Conservation (phyloP, 1,140 invertebrate genomes). For the Cryptotermes secundus region DNA sequence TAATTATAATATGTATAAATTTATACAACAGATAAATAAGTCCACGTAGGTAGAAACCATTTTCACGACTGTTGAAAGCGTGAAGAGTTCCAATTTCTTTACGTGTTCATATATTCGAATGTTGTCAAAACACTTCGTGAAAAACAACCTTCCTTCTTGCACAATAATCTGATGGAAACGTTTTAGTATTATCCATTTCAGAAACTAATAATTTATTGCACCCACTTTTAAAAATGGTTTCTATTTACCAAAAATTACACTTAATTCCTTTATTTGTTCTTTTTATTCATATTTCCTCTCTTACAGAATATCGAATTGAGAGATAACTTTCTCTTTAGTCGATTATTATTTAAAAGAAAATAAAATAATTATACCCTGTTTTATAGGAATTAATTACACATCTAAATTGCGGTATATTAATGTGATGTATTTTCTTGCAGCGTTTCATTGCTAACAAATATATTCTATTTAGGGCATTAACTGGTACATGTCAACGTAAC, state of each 20-base stretch:
- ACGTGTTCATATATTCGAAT: not conserved
- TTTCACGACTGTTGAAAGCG: not conserved
- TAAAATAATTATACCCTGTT: not conserved
- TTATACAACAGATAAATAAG: not conserved
- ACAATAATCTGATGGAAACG: too few species aligned
- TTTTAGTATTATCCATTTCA: not conserved
- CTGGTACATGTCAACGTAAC: not conserved
- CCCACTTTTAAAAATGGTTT: constrained; percentile 13
- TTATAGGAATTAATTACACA: not conserved
- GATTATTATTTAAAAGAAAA: not conserved
- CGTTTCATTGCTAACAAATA: not conserved
- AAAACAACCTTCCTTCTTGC: not conserved
- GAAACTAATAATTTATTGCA: not conserved
- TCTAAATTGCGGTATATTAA: not conserved
- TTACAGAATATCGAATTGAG: not conserved
- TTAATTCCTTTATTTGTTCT: not conserved
- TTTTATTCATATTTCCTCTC: not conserved
- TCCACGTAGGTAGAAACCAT: not conserved
- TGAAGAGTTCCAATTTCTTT: not conserved
- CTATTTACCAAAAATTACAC: not conserved
- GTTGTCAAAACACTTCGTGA: not conserved
- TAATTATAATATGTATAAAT: not conserved
- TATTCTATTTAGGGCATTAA: not conserved
- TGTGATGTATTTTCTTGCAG: not conserved
- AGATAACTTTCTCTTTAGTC: not conserved